Percentiles rank a stretch among this genome's conserved stretches.
Conservation (phyloP, 2,113 vertebrate species). For the Cygnus atratus region DNA sequence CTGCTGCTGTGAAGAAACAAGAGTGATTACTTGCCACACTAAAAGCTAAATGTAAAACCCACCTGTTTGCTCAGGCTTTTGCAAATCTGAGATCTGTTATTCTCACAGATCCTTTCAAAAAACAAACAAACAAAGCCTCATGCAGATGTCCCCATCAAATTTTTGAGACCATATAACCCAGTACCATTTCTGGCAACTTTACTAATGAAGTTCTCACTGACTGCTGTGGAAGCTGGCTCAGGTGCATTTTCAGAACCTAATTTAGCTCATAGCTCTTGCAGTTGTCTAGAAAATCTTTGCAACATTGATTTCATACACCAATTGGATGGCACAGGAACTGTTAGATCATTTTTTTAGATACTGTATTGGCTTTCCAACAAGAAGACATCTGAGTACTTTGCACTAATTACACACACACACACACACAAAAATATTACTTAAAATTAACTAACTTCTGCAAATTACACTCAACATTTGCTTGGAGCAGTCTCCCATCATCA, state of each 20-base stretch:
- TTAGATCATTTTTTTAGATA: slow-evolving; percentile 13
- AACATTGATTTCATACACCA: slow-evolving; percentile 19
- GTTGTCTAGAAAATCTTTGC: slow-evolving; percentile 30
- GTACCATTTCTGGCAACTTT: neutral
- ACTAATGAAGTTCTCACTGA: neutral
- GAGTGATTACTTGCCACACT: neutral
- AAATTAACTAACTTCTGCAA: neutral
- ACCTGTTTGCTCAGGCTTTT: neutral
- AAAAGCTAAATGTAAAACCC: neutral
- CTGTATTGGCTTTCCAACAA: neutral
- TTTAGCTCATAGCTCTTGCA: slow-evolving; percentile 3
- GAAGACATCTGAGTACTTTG: neutral
- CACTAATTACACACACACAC: neutral
- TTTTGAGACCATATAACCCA: neutral
- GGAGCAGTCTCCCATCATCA: neutral
- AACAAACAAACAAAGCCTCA: neutral
- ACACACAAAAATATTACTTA: neutral
- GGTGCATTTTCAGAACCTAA: neutral
- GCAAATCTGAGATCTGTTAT: neutral
- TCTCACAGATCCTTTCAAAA: neutral
- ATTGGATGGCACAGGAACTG: neutral
- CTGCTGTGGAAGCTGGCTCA: neutral
- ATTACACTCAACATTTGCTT: neutral
- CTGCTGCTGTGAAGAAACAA: neutral
- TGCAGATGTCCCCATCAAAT: neutral